These are phyloP conservation scores for Calephelis nemesis DNA, from an alignment of 1,140 invertebrate genomes.

Conservation along the genomic window DNA sequence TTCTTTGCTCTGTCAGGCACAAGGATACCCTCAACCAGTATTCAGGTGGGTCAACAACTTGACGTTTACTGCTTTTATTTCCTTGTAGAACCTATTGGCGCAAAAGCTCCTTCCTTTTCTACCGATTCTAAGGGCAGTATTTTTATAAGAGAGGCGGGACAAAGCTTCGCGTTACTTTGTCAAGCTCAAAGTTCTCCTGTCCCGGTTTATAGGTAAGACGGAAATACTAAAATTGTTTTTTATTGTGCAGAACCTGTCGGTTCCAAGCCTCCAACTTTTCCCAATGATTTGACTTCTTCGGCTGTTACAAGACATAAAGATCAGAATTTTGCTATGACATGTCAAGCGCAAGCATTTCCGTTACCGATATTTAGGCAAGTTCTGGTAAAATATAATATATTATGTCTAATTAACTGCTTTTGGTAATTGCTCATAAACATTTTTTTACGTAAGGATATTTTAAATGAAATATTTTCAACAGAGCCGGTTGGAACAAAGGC, in stretches of 20 bases:
- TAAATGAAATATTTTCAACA: conserved; percentile 58
- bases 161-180: conserved; percentile 81
- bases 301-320: conserved; percentile 70
- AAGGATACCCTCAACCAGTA: conserved; percentile 86
- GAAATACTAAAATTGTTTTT: conserved; percentile 39
- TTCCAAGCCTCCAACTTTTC: conserved; percentile 72
- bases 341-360: conserved; percentile 79
- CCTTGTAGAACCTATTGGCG: conserved; percentile 83
- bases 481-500: conserved; percentile 84
- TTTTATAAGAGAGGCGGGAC: conserved; percentile 76
- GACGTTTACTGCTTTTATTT: conserved; percentile 35
- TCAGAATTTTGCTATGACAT: conserved; percentile 74
- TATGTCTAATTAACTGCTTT: background rate
- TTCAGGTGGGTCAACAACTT: conserved; percentile 80
- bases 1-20: conserved; percentile 86
- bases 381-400: background rate
- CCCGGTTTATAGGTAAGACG: conserved; percentile 85
- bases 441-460: background rate
- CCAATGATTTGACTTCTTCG: conserved; percentile 71
- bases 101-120: conserved; percentile 84
- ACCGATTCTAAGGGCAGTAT: conserved; percentile 83
- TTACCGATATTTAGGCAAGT: conserved; percentile 79
- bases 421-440: conserved; percentile 5
- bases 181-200: conserved; percentile 85
- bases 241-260: conserved; percentile 69